Conservation (phyloP, 2,888 invertebrate genomes). For the Tetheella fluctuosa region DNA sequence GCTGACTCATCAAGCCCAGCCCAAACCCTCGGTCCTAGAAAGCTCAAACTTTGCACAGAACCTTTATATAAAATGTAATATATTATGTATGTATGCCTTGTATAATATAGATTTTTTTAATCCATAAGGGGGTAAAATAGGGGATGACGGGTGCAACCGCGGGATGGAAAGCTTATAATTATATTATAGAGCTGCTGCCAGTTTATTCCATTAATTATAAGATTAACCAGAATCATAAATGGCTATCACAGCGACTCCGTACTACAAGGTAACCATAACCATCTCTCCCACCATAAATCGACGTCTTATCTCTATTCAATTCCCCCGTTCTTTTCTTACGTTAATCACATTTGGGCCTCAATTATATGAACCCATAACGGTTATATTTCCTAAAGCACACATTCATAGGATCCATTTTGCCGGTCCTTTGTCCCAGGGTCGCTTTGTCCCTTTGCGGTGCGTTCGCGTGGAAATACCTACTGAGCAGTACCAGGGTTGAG, state of each 20-base stretch:
- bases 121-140: no score
- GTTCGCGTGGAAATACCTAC: constrained; percentile 42
- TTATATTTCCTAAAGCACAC: constrained; percentile 29
- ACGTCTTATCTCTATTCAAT: constrained; percentile 20
- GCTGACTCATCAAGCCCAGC: no score
- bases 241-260: not conserved
- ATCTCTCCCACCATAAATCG: constrained; percentile 16
- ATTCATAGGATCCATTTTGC: constrained; percentile 40
- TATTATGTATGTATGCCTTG: no score
- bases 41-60: no score
- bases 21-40: no score
- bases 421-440: constrained; percentile 37
- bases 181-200: no score
- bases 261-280: not conserved
- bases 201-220: no score
- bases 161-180: no score
- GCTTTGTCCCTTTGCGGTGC: constrained; percentile 44
- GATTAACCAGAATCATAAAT: not conserved
- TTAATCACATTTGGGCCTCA: constrained; percentile 30
- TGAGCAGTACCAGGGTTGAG: constrained; percentile 27
- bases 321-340: constrained; percentile 23
- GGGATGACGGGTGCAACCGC: no score
- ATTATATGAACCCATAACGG: constrained; percentile 26
- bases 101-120: no score
- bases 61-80: no score